Evolutionary conservation across 2,113 vertebrate species (phyloP).

Genomic region (Falcunculus frontatus): DNA sequence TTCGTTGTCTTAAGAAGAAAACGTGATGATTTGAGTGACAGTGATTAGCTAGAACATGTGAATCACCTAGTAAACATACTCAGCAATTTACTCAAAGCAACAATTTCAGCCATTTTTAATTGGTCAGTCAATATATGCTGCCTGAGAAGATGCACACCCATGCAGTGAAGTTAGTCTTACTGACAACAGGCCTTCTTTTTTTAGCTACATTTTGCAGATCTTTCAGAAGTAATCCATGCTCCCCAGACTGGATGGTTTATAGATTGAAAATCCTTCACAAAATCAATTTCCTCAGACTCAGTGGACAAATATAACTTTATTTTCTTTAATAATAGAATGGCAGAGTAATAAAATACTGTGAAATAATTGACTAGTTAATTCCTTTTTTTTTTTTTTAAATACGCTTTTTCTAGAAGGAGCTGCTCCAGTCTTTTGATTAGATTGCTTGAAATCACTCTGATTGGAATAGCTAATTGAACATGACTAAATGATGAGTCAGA

Average conservation of each 20-base stretch:
- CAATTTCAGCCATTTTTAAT: neutral
- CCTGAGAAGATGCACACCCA: neutral
- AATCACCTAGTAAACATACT: neutral
- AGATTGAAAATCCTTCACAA: neutral
- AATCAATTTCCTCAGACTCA: neutral
- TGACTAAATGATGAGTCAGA: constrained; percentile 9
- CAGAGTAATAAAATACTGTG: neutral
- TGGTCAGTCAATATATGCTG: neutral
- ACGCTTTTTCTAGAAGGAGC: neutral
- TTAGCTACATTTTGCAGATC: neutral
- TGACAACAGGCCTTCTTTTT: neutral
- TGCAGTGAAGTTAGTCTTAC: neutral
- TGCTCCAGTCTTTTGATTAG: neutral
- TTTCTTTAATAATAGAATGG: neutral
- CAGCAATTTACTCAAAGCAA: neutral
- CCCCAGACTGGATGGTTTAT: neutral
- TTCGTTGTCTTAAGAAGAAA: neutral
- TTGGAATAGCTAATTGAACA: constrained; percentile 18
- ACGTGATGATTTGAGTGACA: neutral
- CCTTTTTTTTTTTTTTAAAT: neutral
- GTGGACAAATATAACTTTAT: neutral
- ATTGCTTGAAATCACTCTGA: neutral
- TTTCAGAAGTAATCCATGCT: neutral
- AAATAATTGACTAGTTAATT: neutral
- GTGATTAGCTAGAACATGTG: neutral